A percentile compares a stretch with the other conserved stretches of the same genome.
phyloP scores from a whole-genome alignment of 2,113 vertebrate species.

The Leptocoma aspasia region DNA sequence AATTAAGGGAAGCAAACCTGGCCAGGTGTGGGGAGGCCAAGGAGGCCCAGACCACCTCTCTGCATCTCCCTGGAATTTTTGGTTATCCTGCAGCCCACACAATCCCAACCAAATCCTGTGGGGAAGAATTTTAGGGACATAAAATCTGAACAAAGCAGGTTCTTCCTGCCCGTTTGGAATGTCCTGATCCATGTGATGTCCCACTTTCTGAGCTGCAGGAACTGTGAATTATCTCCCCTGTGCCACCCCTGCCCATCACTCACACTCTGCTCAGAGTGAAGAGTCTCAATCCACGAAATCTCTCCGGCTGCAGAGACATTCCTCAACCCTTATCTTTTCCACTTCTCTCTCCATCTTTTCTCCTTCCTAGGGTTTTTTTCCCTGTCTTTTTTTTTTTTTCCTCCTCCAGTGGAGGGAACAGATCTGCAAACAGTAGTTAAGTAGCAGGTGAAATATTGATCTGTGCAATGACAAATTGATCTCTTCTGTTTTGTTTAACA shows the following conservation, averaged over 20 bases:
- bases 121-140: neutral
- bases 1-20: neutral
- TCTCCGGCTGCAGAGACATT: neutral
- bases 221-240: neutral
- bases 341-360: neutral
- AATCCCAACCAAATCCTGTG: rapidly evolving
- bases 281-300: neutral
- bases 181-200: neutral
- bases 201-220: neutral
- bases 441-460: conserved; percentile 39
- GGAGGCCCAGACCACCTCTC: rapidly evolving
- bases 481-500: conserved; percentile 42
- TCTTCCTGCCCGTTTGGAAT: neutral
- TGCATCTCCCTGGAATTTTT: neutral
- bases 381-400: neutral
- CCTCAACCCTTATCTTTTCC: neutral
- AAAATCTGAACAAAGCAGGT: neutral
- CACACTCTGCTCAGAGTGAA: neutral
- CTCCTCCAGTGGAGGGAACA: neutral
- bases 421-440: conserved; percentile 27
- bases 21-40: neutral
- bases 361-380: neutral
- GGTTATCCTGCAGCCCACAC: neutral
- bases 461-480: conserved; percentile 25
- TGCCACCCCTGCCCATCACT: neutral